Percentiles rank a stretch among this genome's conserved stretches.
Evolutionary conservation across 2,888 invertebrate genomes (phyloP).

Genomic region (Dendrolimus houi): DNA sequence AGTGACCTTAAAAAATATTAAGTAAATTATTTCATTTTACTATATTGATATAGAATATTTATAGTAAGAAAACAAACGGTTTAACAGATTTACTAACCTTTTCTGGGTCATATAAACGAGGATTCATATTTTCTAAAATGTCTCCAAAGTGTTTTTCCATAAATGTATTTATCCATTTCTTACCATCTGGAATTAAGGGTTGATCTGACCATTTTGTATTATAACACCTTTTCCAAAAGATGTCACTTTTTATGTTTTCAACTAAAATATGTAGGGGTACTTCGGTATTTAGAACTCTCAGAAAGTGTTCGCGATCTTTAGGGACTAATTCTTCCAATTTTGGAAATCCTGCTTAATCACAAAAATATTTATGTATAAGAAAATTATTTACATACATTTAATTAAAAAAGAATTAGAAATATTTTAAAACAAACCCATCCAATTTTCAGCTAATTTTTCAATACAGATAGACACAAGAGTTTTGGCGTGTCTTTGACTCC

Average conservation of each 20-base stretch:
- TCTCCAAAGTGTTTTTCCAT: constrained; percentile 64
- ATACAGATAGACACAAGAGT: constrained; percentile 63
- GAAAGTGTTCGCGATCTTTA: constrained; percentile 58
- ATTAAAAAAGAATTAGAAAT: not conserved
- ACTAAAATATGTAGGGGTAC: constrained; percentile 58
- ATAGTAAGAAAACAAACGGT: not conserved
- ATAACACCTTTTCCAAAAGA: constrained; percentile 68
- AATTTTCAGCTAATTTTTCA: constrained; percentile 58
- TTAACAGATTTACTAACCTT: constrained; percentile 32
- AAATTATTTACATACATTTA: not conserved
- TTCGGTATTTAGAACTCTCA: constrained; percentile 54
- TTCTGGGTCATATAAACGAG: constrained; percentile 65
- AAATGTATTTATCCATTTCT: constrained; percentile 60
- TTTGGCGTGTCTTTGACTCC: constrained; percentile 66
- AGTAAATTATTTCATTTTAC: constrained; percentile 4
- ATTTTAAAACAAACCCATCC: constrained; percentile 42
- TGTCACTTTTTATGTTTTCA: constrained; percentile 61
- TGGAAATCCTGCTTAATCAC: constrained; percentile 38
- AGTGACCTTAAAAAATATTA: constrained; percentile 34
- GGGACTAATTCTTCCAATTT: constrained; percentile 47
- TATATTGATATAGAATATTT: not conserved
- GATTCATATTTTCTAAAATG: constrained; percentile 65
- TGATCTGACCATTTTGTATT: constrained; percentile 47
- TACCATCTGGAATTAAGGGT: constrained; percentile 31
- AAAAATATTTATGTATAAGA: constrained; percentile 5